These are phyloP conservation scores for Caerostris extrusa DNA, from an alignment of 1,140 invertebrate genomes.

Conservation along the genomic window DNA sequence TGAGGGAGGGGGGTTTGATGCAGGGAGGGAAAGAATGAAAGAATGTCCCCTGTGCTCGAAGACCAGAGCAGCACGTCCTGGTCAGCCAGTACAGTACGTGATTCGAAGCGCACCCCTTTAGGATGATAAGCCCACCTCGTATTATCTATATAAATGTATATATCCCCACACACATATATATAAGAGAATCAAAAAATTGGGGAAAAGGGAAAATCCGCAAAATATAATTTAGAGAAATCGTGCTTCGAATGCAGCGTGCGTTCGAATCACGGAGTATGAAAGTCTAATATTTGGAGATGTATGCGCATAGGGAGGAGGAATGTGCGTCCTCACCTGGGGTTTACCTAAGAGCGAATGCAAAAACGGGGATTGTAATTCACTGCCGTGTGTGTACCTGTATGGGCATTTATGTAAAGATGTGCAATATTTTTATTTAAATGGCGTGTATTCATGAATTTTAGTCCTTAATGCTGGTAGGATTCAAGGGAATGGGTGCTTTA, in stretches of 20 bases:
- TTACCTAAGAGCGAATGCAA: neutral
- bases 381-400: neutral
- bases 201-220: conserved; percentile 53
- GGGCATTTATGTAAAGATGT: conserved; percentile 9
- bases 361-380: conserved; percentile 26
- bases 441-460: conserved; percentile 26
- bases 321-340: conserved; percentile 4
- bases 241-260: conserved; percentile 50
- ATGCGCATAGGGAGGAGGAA: neutral
- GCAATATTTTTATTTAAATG: conserved; percentile 3
- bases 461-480: neutral
- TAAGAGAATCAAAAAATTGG: conserved; percentile 11
- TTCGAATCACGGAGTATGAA: conserved; percentile 40
- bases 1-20: neutral
- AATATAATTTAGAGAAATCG: conserved; percentile 76
- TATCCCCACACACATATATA: neutral
- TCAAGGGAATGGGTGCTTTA: neutral
- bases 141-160: neutral
- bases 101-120: neutral
- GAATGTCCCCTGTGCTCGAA: neutral
- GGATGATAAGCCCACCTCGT: conserved; percentile 18
- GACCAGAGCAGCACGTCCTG: conserved; percentile 59
- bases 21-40: neutral
- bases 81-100: conserved; percentile 43
- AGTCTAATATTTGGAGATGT: conserved; percentile 67